Base-by-base conservation (phyloP, 2,888 invertebrate genomes). In the Hoplodrina blanda region DNA sequence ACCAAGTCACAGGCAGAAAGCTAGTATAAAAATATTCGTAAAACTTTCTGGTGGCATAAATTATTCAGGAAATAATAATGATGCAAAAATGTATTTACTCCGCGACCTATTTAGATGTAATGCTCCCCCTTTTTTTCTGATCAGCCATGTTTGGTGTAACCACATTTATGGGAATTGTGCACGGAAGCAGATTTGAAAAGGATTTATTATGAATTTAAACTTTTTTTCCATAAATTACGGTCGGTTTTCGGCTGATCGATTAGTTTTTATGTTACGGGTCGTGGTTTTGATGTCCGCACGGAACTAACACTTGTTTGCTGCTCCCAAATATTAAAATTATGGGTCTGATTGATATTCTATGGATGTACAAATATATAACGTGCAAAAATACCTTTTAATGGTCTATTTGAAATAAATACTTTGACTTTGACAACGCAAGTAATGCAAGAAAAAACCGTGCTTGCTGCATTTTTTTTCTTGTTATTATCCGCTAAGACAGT, bases 141-240 rank as follows among this genome's bases (percentile, higher is more conserved):
- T 65, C 57, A 63, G 30, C 20, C 55, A 52, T 70, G 49, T 69
- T 54, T 50, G 59, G 25, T 72, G 54, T 67, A 62, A 67, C n/a
- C 61, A 64, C 54, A 63, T 70, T 80, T 70, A 80, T 81, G 70
- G 53, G 49, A 62, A 65, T 59, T 50, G 41, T 62, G 19, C 81
- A 81, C 69, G 80, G 41, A 73, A 79, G 60, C 61, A 46, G n/a
- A 53, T 46, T 17, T n/a, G 7, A 50, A 10, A 44, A 68, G 66
- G 53, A 17, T 54, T 65, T 74, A 52, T 15, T 41, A 20, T 11
- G 25, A 46, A 57, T 37, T 46, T 13, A 11, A 53, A 53, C 64
- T 44, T 46, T 53, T 65, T n/a, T 67, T 55, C 0, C 4, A 13
- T 67, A 54, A 74, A 54, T 57, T 59, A 49, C 33, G 17, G 15